Conservation (phyloP, 1,140 invertebrate species). For the Leptonema lineaticorne region DNA sequence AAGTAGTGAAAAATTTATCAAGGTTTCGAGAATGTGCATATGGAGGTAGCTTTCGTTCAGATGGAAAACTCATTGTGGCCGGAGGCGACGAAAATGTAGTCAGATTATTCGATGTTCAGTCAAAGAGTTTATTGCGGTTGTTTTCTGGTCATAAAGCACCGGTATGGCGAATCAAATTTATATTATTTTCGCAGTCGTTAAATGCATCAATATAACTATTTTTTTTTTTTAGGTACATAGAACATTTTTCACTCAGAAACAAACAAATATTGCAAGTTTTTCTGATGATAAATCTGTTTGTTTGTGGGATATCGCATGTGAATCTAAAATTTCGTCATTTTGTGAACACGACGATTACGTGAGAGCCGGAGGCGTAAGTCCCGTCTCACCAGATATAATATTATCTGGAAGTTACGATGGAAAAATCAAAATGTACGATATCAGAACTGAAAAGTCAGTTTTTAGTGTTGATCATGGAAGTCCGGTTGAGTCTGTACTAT, state of each 20-base stretch:
- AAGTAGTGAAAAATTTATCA: slow-evolving; percentile 81
- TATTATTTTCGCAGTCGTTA: not conserved
- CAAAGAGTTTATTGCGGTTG: slow-evolving; percentile 72
- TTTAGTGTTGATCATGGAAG: slow-evolving; percentile 82
- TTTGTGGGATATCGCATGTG: slow-evolving; percentile 88
- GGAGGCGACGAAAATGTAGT: slow-evolving; percentile 88
- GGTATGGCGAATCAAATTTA: slow-evolving; percentile 45
- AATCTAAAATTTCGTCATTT: slow-evolving; percentile 69
- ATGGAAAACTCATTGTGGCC: slow-evolving; percentile 81
- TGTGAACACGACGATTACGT: slow-evolving; percentile 79
- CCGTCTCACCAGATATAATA: slow-evolving; percentile 72
- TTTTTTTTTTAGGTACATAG: slow-evolving; percentile 67
- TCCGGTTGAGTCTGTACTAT: slow-evolving; percentile 88
- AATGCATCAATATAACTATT: not conserved
- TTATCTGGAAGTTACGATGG: slow-evolving; percentile 94
- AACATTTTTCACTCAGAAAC: slow-evolving; percentile 78
- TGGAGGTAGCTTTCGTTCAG: slow-evolving; percentile 80
- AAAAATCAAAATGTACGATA: slow-evolving; percentile 87
- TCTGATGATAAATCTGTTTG: slow-evolving; percentile 90
- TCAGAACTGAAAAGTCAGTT: slow-evolving; percentile 68
- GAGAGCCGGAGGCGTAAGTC: slow-evolving; percentile 76
- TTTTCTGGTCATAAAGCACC: slow-evolving; percentile 59
- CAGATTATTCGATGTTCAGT: slow-evolving; percentile 84
- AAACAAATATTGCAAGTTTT: slow-evolving; percentile 81
- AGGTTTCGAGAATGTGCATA: slow-evolving; percentile 85